phyloP scores from a whole-genome alignment of 2,113 vertebrate species.

The Osmerus mordax region DNA sequence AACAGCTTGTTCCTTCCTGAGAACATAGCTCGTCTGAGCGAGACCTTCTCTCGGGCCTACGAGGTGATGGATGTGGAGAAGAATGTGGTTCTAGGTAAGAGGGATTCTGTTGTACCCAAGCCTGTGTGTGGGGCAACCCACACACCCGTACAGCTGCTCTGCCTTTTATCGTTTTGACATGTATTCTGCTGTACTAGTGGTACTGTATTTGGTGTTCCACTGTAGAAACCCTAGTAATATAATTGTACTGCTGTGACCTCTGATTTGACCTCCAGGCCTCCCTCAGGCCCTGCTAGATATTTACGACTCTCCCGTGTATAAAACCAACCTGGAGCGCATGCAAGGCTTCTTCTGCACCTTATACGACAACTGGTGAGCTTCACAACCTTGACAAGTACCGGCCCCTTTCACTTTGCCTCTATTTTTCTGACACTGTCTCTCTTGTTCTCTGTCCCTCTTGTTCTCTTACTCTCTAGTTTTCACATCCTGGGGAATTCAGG shows the following conservation, averaged over 20 bases:
- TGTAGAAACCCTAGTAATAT: no score
- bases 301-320: constrained; percentile 84
- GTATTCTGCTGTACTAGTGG: not conserved
- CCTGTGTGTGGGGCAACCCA: not conserved
- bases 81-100: constrained; percentile 86
- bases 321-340: constrained; percentile 85
- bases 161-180: no score
- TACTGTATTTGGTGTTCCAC: not conserved
- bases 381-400: no score
- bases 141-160: no score
- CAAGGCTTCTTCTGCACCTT: constrained; percentile 89
- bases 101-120: no score
- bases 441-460: not conserved
- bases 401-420: not conserved
- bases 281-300: constrained; percentile 80
- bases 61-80: constrained; percentile 91
- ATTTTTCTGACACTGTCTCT: not conserved
- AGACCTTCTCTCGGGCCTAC: constrained; percentile 78
- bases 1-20: constrained; percentile 88
- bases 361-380: constrained; percentile 90
- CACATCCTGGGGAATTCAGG: constrained; percentile 86
- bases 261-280: constrained; percentile 73
- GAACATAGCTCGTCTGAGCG: constrained; percentile 83
- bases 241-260: not conserved
- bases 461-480: constrained; percentile 68